Conservation (phyloP, 2,888 invertebrate species). For the Embidobia sp. region DNA sequence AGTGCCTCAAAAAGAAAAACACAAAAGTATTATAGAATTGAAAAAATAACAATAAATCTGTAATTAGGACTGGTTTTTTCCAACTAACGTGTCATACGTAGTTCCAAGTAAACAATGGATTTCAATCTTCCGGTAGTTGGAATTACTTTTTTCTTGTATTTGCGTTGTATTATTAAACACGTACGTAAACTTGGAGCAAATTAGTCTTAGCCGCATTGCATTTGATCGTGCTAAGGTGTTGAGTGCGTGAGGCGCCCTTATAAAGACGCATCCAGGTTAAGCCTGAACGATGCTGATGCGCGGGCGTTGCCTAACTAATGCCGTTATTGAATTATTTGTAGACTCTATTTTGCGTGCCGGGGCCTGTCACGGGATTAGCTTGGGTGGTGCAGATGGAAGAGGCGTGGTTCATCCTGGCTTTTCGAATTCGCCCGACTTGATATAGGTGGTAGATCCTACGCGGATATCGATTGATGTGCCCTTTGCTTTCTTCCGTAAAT, state of each 20-base stretch:
- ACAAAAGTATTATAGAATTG: too few species aligned
- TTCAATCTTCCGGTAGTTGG: too few species aligned
- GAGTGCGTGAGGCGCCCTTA: slow-evolving; percentile 9
- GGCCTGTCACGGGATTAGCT: slow-evolving; percentile 55
- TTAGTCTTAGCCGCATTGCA: slow-evolving; percentile 74
- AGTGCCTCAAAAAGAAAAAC: too few species aligned
- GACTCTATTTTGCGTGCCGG: slow-evolving; percentile 60
- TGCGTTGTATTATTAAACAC: slow-evolving; percentile 39
- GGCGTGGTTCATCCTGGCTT: slow-evolving; percentile 62
- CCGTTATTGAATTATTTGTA: slow-evolving; percentile 67
- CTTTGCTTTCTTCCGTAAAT: slow-evolving; percentile 57
- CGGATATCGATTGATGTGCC: slow-evolving; percentile 55
- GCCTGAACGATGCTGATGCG: slow-evolving; percentile 26
- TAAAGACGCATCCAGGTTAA: slow-evolving; percentile 11
- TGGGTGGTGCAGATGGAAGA: slow-evolving; percentile 57
- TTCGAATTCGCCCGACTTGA: slow-evolving; percentile 37
- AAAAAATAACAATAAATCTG: too few species aligned
- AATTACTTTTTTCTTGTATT: too few species aligned
- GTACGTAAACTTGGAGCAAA: slow-evolving; percentile 67
- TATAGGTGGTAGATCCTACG: slow-evolving; percentile 41
- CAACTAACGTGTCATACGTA: too few species aligned
- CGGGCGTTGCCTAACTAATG: slow-evolving; percentile 60
- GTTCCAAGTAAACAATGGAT: slow-evolving; percentile 40
- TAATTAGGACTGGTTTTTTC: too few species aligned
- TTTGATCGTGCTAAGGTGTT: slow-evolving; percentile 72